Base-by-base conservation (phyloP, 2,113 vertebrate species). In the Pleuronectes platessa region DNA sequence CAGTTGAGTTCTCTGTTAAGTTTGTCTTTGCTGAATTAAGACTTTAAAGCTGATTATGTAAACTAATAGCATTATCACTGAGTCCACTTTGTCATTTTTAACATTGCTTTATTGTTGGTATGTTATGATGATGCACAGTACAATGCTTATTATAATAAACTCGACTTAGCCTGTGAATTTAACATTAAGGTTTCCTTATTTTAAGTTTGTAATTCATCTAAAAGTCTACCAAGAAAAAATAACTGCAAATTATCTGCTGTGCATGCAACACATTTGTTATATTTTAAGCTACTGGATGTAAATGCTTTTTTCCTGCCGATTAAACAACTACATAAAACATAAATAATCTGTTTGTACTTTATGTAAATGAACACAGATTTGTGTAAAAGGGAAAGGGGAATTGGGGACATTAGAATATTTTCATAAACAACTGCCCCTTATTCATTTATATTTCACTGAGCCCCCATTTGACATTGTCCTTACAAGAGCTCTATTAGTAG, bases 311-410 rank as follows among this genome's bases (percentile, higher is more conserved):
- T 42, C n/a, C 61, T 37, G 69, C 81, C 63, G 62, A 64, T 75
- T 68, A 78, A 90, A 80, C 72, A 69, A 61, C 45, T 20, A 68
- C 79, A 76, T 64, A 71, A 82, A 79, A 63, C 69, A 76, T 65
- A 86, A 82, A 85, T 80, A 79, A 89, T 60, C 53, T 58, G 45
- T 54, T 54, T n/a, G 13, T 64, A 58, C 83, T 83, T 71, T 82
- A 71, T 66, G 78, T 72, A 91, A 83, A 91, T 86, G 65, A 69
- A 58, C 61, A 64, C 55, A 82, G 70, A 86, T 88, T 79, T 79
- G 59, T 66, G 69, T 35, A 42, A 17, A 49, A 49, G 47, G 17
- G 14, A 55, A 65, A 70, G 71, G 61, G 64, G 73, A 79, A 55
- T 20, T 42, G 4, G 47, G 79, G 71, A 78, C 45, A 73, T 70